These are phyloP conservation scores for Pterocles orientalis DNA, from an alignment of 2,113 vertebrate species.

Conservation along the genomic window DNA sequence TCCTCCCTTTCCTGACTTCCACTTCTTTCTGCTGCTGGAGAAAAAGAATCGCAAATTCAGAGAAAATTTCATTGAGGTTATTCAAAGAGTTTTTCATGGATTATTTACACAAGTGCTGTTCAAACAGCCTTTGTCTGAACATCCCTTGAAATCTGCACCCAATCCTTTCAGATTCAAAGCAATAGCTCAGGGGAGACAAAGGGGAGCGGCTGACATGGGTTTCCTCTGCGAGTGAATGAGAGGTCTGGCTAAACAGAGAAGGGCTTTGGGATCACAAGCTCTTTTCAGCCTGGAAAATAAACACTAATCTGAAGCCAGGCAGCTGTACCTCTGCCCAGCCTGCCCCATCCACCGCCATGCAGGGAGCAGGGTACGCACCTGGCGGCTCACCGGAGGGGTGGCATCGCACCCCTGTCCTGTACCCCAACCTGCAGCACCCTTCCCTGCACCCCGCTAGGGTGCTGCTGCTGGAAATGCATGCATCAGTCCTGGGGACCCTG, in stretches of 20 bases:
- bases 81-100: constrained; percentile 53
- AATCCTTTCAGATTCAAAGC: constrained; percentile 60
- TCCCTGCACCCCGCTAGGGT: no score
- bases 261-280: constrained; percentile 45
- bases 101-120: constrained; percentile 59
- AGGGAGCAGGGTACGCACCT: neutral
- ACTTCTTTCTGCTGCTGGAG: constrained; percentile 50
- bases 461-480: neutral
- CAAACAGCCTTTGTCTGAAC: constrained; percentile 53
- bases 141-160: constrained; percentile 61
- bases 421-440: neutral
- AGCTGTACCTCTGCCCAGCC: constrained; percentile 13
- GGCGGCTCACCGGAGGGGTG: neutral
- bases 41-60: constrained; percentile 58
- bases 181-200: constrained; percentile 43
- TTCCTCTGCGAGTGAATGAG: constrained; percentile 50
- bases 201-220: constrained; percentile 43
- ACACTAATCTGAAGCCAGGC: constrained; percentile 26
- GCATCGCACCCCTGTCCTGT: neutral
- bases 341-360: accelerated
- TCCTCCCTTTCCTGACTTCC: constrained; percentile 45
- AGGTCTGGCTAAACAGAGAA: constrained; percentile 53
- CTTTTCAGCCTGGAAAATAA: constrained; percentile 65
- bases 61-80: constrained; percentile 61
- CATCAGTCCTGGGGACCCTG: neutral